These are phyloP conservation scores for Loxodonta africana DNA, from an alignment of 2,113 vertebrate species.

Conservation along the genomic window DNA sequence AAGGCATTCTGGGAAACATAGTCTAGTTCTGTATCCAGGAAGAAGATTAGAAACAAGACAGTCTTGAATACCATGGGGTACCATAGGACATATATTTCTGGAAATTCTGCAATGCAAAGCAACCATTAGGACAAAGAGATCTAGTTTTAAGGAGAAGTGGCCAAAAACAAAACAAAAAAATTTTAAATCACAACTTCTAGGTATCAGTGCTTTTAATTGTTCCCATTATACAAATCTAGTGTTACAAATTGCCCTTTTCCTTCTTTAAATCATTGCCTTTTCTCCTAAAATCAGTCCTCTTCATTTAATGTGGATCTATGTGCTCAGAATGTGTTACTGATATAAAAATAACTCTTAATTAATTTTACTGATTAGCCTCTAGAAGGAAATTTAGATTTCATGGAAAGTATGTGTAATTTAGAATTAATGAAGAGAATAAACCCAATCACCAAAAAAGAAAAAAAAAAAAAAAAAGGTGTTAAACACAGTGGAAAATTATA, in stretches of 20 bases:
- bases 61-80: neutral
- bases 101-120: neutral
- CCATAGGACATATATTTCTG: neutral
- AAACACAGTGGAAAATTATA: neutral
- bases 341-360: constrained; percentile 11
- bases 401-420: neutral
- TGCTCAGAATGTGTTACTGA: constrained; percentile 9
- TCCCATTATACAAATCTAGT: neutral
- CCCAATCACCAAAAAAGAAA: neutral
- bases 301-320: neutral
- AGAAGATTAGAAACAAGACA: neutral
- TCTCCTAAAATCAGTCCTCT: neutral
- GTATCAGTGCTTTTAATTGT: neutral
- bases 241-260: neutral
- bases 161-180: neutral
- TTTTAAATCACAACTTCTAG: neutral
- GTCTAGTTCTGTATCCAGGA: too few relatives aligned
- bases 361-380: constrained; percentile 46
- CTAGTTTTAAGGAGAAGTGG: neutral
- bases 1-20: neutral
- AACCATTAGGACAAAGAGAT: neutral
- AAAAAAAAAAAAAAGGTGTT: neutral
- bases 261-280: neutral
- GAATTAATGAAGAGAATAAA: constrained; percentile 49
- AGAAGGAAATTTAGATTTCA: constrained; percentile 25